Evolutionary conservation across 1,140 invertebrate genomes (phyloP).

Genomic region (Drosophila persimilis): DNA sequence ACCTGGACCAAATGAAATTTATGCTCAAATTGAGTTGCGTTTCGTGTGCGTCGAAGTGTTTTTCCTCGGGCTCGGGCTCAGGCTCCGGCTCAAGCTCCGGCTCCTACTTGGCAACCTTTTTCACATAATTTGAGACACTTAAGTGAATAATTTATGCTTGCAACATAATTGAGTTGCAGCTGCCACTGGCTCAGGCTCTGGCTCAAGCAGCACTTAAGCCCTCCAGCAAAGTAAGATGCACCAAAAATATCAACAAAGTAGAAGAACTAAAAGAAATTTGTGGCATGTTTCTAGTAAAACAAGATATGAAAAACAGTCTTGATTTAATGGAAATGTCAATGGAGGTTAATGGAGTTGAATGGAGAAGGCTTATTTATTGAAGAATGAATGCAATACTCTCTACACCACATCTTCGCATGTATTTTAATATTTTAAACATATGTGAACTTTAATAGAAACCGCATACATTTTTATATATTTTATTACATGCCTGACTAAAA

Average conservation of each 20-base stretch:
- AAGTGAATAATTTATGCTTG: conserved; percentile 71
- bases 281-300: neutral
- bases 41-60: conserved; percentile 56
- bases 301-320: neutral
- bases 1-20: conserved; percentile 64
- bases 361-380: no score
- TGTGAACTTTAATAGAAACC: no score
- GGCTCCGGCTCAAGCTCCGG: neutral
- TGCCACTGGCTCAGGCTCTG: conserved; percentile 9
- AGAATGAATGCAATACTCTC: no score
- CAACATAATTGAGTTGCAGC: conserved; percentile 63
- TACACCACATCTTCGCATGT: no score
- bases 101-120: conserved; percentile 34
- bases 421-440: no score
- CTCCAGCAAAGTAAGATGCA: conserved; percentile 14
- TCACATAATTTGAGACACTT: conserved; percentile 62
- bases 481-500: neutral
- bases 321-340: no score
- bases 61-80: conserved; percentile 9
- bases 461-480: conserved; percentile 11
- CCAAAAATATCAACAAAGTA: neutral
- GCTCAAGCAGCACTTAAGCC: conserved; percentile 15
- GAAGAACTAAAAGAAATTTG: neutral
- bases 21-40: conserved; percentile 75
- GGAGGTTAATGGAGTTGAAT: no score